Evolutionary conservation across 1,140 invertebrate species (phyloP).

Genomic region (Nasonia giraulti): DNA sequence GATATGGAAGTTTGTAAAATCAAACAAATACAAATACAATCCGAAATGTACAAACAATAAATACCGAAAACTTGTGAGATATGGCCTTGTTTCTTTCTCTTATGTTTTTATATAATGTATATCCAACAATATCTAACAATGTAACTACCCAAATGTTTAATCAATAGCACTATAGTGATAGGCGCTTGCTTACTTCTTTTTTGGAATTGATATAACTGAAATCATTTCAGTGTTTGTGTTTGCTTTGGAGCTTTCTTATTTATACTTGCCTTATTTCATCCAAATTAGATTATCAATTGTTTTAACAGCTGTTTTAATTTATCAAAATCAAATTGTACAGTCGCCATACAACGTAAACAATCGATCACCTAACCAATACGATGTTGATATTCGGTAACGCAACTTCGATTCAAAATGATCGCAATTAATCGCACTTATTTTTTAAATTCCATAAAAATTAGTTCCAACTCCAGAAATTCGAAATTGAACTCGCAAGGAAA

Average conservation of each 20-base stretch:
- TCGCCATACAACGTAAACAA: not conserved
- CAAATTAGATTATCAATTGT: not conserved
- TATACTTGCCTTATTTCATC: not conserved
- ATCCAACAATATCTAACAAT: constrained; percentile 1
- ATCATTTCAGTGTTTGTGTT: not conserved
- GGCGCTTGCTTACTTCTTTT: not conserved
- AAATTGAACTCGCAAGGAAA: not conserved
- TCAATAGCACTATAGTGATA: constrained; percentile 13
- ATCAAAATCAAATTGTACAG: not conserved
- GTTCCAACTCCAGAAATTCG: not conserved
- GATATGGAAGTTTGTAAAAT: constrained; percentile 18
- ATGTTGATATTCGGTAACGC: too few species aligned
- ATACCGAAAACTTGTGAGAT: constrained; percentile 34
- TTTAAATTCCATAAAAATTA: not conserved
- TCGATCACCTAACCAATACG: not conserved
- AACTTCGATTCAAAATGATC: not conserved
- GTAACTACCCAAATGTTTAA: not conserved
- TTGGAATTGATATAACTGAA: not conserved
- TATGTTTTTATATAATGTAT: not conserved
- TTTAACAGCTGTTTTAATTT: too few species aligned
- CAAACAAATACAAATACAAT: constrained; percentile 22
- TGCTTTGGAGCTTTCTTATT: not conserved
- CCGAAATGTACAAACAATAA: constrained; percentile 43
- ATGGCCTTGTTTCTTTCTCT: not conserved
- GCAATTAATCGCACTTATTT: not conserved